Percentiles rank a stretch among this genome's conserved stretches.
Conservation (phyloP, 2,113 vertebrate genomes). For the Ageneiosus marmoratus region DNA sequence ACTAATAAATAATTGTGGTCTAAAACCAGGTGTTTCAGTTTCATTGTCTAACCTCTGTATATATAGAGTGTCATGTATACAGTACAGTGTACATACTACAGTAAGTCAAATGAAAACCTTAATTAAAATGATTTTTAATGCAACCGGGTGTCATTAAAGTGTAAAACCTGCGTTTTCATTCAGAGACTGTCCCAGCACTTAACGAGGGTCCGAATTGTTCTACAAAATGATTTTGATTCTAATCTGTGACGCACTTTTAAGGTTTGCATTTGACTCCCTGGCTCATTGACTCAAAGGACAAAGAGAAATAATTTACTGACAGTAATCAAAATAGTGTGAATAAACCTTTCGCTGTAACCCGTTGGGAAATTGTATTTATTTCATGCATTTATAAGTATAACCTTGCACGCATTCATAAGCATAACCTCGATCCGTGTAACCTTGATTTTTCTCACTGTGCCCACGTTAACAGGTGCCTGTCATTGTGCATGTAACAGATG, state of each 20-base stretch:
- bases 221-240: not conserved
- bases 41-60: too few species aligned
- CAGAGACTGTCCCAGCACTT: not conserved
- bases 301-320: not conserved
- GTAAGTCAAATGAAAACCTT: not conserved
- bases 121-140: too few species aligned
- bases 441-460: not conserved
- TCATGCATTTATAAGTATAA: not conserved
- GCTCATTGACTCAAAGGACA: not conserved
- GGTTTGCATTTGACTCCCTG: not conserved
- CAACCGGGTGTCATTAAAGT: too few species aligned
- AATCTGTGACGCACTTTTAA: not conserved
- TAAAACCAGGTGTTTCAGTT: too few species aligned
- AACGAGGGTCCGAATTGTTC: not conserved
- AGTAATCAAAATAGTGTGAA: not conserved
- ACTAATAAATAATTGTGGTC: too few species aligned
- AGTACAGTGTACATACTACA: too few species aligned
- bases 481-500: not conserved
- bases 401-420: not conserved
- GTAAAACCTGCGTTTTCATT: not conserved
- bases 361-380: slow-evolving; percentile 1
- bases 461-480: not conserved
- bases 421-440: not conserved
- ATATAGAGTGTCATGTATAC: too few species aligned
- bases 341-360: not conserved